Percentiles rank a stretch among this genome's conserved stretches.
phyloP scores from a whole-genome alignment of 2,797 vertebrate species.

The Periophthalmus magnuspinnatus region DNA sequence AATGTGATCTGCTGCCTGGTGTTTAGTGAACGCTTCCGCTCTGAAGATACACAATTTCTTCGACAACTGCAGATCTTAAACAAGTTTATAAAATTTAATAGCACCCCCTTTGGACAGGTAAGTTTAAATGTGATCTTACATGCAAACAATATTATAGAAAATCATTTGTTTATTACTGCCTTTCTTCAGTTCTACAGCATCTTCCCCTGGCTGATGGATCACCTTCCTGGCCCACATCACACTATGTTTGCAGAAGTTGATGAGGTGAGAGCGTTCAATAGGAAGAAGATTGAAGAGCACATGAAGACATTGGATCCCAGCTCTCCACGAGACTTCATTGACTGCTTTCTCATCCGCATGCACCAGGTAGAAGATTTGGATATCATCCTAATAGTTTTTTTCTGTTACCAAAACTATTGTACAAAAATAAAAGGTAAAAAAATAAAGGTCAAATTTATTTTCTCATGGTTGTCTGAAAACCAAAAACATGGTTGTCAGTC shows the following conservation, averaged over 20 bases:
- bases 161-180: neutral
- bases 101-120: slow-evolving; percentile 66
- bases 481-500: no score
- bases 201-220: slow-evolving; percentile 67
- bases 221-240: slow-evolving; percentile 62
- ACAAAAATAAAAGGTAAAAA: no score
- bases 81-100: slow-evolving; percentile 23
- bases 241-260: slow-evolving; percentile 13
- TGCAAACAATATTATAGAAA: neutral
- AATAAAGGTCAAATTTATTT: no score
- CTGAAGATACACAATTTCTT: slow-evolving; percentile 69
- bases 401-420: neutral
- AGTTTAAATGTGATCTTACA: neutral
- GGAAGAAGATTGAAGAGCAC: slow-evolving; percentile 62
- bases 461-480: no score
- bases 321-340: slow-evolving; percentile 70
- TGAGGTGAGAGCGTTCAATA: slow-evolving; percentile 58
- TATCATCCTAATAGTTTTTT: neutral
- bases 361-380: slow-evolving; percentile 49
- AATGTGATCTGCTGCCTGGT: slow-evolving; percentile 78
- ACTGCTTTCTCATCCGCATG: slow-evolving; percentile 75
- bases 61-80: slow-evolving; percentile 53
- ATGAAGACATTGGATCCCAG: slow-evolving; percentile 57
- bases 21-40: slow-evolving; percentile 73
- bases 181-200: slow-evolving; percentile 64